Evolutionary conservation across 2,888 invertebrate species (phyloP), one percentile per base, ranked within the genome.

Genomic region (Athalia cordata): DNA sequence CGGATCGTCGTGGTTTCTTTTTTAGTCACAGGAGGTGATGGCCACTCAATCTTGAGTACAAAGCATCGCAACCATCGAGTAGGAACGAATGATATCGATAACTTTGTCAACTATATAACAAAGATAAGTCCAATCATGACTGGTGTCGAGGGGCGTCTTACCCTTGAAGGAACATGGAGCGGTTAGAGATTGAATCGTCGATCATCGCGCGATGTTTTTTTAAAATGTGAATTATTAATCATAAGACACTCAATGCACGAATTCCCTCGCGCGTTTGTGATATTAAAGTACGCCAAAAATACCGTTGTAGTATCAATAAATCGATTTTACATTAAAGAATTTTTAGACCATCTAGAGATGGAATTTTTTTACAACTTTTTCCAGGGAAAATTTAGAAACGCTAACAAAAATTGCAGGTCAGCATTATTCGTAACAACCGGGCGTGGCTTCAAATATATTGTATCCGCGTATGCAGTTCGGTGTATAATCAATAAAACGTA

Each of bases 11-110:
- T 94, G 1, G 55, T 29, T 4, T 55, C 57, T 1, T 87, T 84
- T 70, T 47, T 88, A 1, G 11, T 83, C 0, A 4, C n/a, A 0
- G 96, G 96, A 9, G 96, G 96, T 66, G 95, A 95, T 85, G 95
- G 94, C 0, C 95, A 92, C 86, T 84, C 90, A 79, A 92, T 93
- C 83, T 87, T 91, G 84, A 85, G 90, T 0, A 86, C 92, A 0
- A 91, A 93, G 83, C 87, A 93, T 15, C 88, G 91, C 79, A 93
- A 94, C 85, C 78, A 91, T 45, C 85, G 87, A 67, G 87, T 88
- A 67, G 91, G 93, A 52, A 89, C 87, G 0, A 81, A 92, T 0
- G 94, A 95, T 85, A 91, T 93, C 81, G 92, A 93, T 80, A 89
- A 92, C 81, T 87, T 93, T 79, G 91, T 91, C 78, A 86, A 89